Evolutionary conservation across 2,113 vertebrate genomes (phyloP).

Genomic region (Podilymbus podiceps): DNA sequence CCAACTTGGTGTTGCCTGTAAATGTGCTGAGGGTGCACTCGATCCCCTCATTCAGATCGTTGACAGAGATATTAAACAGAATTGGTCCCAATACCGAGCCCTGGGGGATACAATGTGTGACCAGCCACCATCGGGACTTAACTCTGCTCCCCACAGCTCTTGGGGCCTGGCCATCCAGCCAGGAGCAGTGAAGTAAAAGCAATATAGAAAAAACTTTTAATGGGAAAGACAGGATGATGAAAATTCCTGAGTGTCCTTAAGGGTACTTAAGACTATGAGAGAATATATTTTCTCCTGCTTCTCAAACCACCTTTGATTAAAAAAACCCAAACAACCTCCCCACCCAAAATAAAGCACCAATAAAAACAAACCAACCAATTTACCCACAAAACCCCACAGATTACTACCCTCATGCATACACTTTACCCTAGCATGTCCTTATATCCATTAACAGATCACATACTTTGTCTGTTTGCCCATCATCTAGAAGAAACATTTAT

Average conservation of each 20-base stretch:
- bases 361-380: too few species aligned
- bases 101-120: background rate
- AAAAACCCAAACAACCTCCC: background rate
- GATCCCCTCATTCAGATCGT: fast-evolving
- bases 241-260: background rate
- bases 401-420: background rate
- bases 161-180: background rate
- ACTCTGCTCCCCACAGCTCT: background rate
- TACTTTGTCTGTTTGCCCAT: background rate
- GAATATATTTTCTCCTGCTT: background rate
- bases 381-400: too few species aligned
- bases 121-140: fast-evolving
- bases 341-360: too few species aligned
- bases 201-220: background rate
- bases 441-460: background rate
- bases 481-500: background rate
- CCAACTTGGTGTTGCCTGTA: background rate
- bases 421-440: background rate
- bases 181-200: background rate
- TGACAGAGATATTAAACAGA: background rate
- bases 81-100: background rate
- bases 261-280: background rate
- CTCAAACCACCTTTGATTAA: background rate
- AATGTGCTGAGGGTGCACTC: background rate
- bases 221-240: background rate